Conservation (phyloP, 2,888 invertebrate species). For the Ceriagrion tenellum region DNA sequence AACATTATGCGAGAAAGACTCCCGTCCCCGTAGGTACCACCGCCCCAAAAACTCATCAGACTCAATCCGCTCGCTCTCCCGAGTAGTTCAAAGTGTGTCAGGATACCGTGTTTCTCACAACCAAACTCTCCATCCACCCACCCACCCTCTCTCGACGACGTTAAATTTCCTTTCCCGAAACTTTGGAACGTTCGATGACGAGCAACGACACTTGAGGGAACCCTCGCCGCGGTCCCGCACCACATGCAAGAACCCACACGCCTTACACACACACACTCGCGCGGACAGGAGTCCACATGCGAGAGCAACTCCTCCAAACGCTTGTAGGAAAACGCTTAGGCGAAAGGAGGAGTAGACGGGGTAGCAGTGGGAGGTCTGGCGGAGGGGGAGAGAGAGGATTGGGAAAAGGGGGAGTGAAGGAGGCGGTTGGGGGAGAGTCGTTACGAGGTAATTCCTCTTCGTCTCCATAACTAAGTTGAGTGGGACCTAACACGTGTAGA, state of each 20-base stretch:
- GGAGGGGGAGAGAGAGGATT: not conserved
- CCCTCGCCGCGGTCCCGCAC: not conserved
- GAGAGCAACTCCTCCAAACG: not conserved
- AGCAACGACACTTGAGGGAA: constrained; percentile 32
- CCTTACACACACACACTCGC: no score
- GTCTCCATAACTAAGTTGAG: constrained; percentile 63
- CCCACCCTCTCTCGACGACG: not conserved
- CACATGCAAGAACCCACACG: not conserved
- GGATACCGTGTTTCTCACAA: not conserved
- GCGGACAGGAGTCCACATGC: no score
- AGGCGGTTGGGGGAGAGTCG: not conserved
- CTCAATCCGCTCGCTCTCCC: constrained; percentile 19
- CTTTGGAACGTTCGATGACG: constrained; percentile 12
- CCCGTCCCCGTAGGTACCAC: not conserved
- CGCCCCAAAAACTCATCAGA: not conserved
- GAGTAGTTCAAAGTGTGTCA: not conserved
- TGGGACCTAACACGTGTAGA: constrained; percentile 62
- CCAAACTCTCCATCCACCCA: not conserved
- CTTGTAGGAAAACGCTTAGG: not conserved
- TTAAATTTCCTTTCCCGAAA: constrained; percentile 1
- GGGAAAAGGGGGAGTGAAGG: not conserved
- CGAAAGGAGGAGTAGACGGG: no score
- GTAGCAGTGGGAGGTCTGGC: not conserved
- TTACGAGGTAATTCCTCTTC: constrained; percentile 58
- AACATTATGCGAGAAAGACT: not conserved